phyloP scores from a whole-genome alignment of 2,888 invertebrate species.

The Hydrotaea diabolus region DNA sequence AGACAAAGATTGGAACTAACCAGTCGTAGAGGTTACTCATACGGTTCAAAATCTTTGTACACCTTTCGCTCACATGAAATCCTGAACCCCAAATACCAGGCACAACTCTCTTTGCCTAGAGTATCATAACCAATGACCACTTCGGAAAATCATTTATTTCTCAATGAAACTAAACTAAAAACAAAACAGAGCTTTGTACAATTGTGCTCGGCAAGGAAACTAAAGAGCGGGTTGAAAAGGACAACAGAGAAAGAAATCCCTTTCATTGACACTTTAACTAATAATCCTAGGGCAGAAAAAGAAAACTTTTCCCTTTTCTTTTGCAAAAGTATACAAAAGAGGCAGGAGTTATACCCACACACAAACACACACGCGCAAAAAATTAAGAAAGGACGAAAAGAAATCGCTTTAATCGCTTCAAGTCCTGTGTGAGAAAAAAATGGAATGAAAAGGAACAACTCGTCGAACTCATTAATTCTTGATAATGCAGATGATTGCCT shows the following conservation, averaged over 20 bases:
- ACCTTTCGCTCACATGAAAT: no score
- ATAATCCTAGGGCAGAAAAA: slow-evolving; percentile 52
- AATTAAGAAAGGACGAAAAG: slow-evolving; percentile 20
- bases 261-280: slow-evolving; percentile 67
- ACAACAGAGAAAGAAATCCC: slow-evolving; percentile 36
- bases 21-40: no score
- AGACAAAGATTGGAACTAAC: no score
- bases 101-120: no score
- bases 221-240: slow-evolving; percentile 18
- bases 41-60: no score
- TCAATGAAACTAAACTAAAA: neutral
- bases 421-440: slow-evolving; percentile 38
- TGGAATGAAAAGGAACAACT: neutral
- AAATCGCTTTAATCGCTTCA: slow-evolving; percentile 61
- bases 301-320: slow-evolving; percentile 41
- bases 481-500: slow-evolving; percentile 66
- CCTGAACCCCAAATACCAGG: no score
- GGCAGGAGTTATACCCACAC: neutral
- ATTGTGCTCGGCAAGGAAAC: neutral
- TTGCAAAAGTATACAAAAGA: slow-evolving; percentile 15
- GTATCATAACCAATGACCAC: no score
- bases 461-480: slow-evolving; percentile 66
- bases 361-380: neutral
- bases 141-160: neutral
- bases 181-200: neutral